Evolutionary conservation across 2,797 vertebrate species (phyloP), one percentile per base, ranked within the genome.

Genomic region (Acanthurus leucopareius): DNA sequence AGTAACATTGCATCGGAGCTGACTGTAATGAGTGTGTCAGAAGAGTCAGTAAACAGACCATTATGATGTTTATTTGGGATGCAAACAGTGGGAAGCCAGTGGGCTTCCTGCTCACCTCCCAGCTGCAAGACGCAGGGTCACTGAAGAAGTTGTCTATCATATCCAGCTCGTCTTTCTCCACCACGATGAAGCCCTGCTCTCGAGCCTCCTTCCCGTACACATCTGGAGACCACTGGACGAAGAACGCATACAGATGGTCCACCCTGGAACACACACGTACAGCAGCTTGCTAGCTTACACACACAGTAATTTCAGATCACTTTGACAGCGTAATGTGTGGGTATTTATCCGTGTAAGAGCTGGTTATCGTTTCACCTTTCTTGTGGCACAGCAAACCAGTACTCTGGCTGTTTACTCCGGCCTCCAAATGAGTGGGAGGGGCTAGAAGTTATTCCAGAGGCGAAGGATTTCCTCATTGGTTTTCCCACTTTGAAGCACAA

Each of bases 121-220:
- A 99, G 93, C 97, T 99, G 88, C 98, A 97, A 28, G 98, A 97
- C 2, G 97, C 94, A 0, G 98, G 98, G 79, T 98, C 97, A 73
- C 98, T 97, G 93, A 99, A 99, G 94, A 99, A 99, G 93, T 99
- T 98, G 92, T 99, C 98, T 0, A 99, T 98, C 97, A 99, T 98
- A 88, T 97, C 96, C 86, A 99, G 95, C 75, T 99, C 98, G 16
- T 99, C 97, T 84, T 99, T 99, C 89, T 99, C 97, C 71, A 99
- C 98, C 63, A 99, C 96, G 3, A 99, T 96, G 42, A 99, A 99
- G 65, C 98, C 98, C 87, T 99, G 98, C 73, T 99, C 98, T 79
- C 97, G 97, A 64, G 97, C 98, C 73, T 99, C 98, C 90, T 98
- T 98, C 49, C 98, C 98, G 25, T 99, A 99, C 44, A 97, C 96